Percentiles rank a stretch among this genome's conserved stretches.
These are phyloP conservation scores for Palloptera scutellata DNA, from an alignment of 2,888 invertebrate species.

Conservation along the genomic window DNA sequence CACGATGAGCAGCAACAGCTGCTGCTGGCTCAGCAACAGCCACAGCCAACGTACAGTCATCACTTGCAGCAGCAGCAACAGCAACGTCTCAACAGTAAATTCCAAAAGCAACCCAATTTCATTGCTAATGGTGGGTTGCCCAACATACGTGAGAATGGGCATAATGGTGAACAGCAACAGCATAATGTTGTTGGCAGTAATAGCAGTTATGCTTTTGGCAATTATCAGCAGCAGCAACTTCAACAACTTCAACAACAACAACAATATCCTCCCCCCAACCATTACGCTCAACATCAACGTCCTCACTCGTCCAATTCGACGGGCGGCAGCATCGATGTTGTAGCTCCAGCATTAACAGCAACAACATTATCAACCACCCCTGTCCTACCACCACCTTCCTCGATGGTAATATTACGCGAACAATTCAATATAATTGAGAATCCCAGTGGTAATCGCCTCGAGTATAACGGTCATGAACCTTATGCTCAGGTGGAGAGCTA, in stretches of 20 bases:
- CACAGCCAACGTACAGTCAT: slow-evolving; percentile 48
- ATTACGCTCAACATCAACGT: slow-evolving; percentile 39
- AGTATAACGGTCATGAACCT: slow-evolving; percentile 49
- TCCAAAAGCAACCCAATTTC: slow-evolving; percentile 58
- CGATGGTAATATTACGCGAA: slow-evolving; percentile 67
- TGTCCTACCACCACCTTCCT: slow-evolving; percentile 57
- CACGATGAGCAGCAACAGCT: slow-evolving; percentile 56
- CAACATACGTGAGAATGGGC: slow-evolving; percentile 60
- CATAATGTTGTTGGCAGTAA: slow-evolving; percentile 36
- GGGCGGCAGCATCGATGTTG: slow-evolving; percentile 35
- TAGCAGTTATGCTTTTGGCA: slow-evolving; percentile 40
- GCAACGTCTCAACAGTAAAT: slow-evolving; percentile 58
- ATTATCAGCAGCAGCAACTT: slow-evolving; percentile 41
- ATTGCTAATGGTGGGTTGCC: slow-evolving; percentile 61
- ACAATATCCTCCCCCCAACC: slow-evolving; percentile 27
- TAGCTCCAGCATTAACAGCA: slow-evolving; percentile 30
- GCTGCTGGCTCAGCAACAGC: slow-evolving; percentile 51
- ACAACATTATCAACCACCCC: slow-evolving; percentile 40
- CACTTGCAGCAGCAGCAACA: slow-evolving; percentile 60
- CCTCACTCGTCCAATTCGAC: slow-evolving; percentile 43
- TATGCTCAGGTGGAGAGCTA: slow-evolving; percentile 54
- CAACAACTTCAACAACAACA: slow-evolving; percentile 43
- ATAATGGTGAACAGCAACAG: slow-evolving; percentile 43
- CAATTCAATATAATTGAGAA: slow-evolving; percentile 64
- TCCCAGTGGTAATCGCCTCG: slow-evolving; percentile 59